These are phyloP conservation scores for Scartelaos histophorus DNA, from an alignment of 2,113 vertebrate species.

Conservation along the genomic window DNA sequence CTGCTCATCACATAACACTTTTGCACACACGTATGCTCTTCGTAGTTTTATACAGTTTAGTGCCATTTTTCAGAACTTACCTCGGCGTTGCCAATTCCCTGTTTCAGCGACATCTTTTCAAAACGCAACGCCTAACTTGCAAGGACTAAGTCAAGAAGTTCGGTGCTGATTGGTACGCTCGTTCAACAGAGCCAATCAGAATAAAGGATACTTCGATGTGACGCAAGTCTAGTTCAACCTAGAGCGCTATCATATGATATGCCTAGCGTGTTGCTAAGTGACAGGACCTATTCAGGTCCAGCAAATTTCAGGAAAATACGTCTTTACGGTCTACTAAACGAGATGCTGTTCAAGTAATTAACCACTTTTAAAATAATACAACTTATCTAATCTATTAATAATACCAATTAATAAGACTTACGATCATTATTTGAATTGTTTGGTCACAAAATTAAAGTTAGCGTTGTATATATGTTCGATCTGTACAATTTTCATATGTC, in stretches of 20 bases:
- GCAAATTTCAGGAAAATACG: not conserved
- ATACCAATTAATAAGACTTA: not conserved
- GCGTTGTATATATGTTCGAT: fast-evolving
- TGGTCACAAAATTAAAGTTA: not conserved
- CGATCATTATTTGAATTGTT: not conserved
- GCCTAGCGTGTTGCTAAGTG: constrained; percentile 58
- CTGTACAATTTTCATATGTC: not conserved
- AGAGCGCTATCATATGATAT: not conserved
- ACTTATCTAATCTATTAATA: not conserved
- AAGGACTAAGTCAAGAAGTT: constrained; percentile 32
- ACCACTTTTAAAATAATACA: not conserved
- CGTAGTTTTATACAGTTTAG: not conserved
- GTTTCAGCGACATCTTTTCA: constrained; percentile 74
- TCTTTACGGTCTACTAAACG: fast-evolving
- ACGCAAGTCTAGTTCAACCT: not conserved
- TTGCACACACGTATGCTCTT: too few species aligned
- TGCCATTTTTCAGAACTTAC: constrained; percentile 42
- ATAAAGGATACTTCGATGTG: constrained; percentile 11
- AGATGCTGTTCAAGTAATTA: not conserved
- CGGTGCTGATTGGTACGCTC: constrained; percentile 48
- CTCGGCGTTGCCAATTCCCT: constrained; percentile 66
- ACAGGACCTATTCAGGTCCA: not conserved
- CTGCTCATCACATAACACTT: not conserved
- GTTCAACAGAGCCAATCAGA: constrained; percentile 51
- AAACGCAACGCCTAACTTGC: constrained; percentile 33